phyloP scores from a whole-genome alignment of 2,797 vertebrate genomes.

The Clamator glandarius region DNA sequence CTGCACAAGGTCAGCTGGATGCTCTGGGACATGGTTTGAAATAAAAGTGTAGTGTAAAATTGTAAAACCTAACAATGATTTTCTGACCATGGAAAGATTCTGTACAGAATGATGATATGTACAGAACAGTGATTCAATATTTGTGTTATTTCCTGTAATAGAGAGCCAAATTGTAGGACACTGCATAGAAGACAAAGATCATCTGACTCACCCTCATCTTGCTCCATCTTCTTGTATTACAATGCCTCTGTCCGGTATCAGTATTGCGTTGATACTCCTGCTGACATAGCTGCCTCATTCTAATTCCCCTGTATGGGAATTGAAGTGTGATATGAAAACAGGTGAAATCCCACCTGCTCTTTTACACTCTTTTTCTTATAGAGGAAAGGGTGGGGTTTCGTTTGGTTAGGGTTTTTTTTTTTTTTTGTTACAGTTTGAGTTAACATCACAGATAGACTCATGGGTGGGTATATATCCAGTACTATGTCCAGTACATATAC shows the following conservation, averaged over 20 bases:
- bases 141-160: conserved; percentile 28
- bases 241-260: neutral
- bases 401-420: rapidly evolving
- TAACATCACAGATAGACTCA: neutral
- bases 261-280: neutral
- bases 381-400: neutral
- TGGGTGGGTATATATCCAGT: neutral
- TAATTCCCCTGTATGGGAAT: neutral
- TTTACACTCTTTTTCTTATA: neutral
- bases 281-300: neutral
- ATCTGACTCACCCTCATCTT: conserved; percentile 18
- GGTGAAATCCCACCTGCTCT: neutral
- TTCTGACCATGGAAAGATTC: conserved; percentile 8
- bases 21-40: neutral
- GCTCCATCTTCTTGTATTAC: neutral
- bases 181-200: neutral
- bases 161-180: neutral
- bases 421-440: neutral
- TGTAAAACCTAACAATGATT: neutral
- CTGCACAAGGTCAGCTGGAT: neutral
- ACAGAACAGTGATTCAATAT: conserved; percentile 2
- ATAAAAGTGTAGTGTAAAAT: neutral
- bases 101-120: neutral
- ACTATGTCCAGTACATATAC: neutral
- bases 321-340: neutral